Conservation (phyloP, 2,113 vertebrate species). For the Sakesphorus luctuosus region DNA sequence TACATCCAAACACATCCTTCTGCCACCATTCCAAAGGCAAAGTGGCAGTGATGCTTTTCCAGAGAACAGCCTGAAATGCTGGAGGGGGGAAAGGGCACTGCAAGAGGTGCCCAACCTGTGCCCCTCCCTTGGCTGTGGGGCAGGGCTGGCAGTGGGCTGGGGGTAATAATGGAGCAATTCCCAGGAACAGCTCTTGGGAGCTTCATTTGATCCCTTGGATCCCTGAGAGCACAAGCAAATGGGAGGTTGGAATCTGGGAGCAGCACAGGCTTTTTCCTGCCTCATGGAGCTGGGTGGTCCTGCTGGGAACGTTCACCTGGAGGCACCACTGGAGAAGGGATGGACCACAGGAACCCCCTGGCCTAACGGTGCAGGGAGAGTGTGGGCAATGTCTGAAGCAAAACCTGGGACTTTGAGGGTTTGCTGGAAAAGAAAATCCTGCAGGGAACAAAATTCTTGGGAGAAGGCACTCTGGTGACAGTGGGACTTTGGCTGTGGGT, state of each 20-base stretch:
- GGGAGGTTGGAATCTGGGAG: not conserved
- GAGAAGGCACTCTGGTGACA: not conserved
- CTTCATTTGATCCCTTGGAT: rapidly evolving
- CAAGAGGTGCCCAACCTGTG: rapidly evolving
- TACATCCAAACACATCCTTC: not conserved
- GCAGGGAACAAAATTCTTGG: not conserved
- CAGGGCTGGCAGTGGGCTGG: not conserved
- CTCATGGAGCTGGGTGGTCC: not conserved
- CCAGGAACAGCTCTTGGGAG: not conserved
- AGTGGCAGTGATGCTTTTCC: not conserved
- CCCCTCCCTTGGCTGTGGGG: not conserved
- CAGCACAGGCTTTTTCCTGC: rapidly evolving
- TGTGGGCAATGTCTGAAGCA: not conserved
- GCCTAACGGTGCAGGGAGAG: rapidly evolving
- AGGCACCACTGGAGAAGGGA: rapidly evolving
- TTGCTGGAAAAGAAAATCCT: not conserved
- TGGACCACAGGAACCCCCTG: rapidly evolving
- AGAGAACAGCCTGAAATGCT: not conserved
- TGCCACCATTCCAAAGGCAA: not conserved
- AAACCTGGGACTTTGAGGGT: not conserved
- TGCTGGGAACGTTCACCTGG: not conserved
- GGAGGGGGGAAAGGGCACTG: not conserved
- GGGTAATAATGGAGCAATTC: rapidly evolving
- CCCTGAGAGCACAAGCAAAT: not conserved
- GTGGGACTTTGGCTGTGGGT: not conserved